phyloP scores from a whole-genome alignment of 2,113 vertebrate species.

The Lutjanus erythropterus region DNA sequence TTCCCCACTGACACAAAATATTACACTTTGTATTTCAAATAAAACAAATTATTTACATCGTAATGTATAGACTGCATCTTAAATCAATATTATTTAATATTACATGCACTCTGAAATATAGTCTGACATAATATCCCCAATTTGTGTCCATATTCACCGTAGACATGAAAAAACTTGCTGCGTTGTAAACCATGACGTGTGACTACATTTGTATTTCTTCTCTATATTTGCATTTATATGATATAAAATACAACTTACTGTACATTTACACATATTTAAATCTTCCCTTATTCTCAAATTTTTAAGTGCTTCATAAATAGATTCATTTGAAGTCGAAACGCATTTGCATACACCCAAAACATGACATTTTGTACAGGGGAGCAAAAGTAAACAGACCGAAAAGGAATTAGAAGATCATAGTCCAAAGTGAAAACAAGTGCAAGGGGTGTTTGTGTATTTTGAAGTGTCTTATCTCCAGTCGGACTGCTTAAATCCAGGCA shows the following conservation, averaged over 20 bases:
- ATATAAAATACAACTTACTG: constrained; percentile 96
- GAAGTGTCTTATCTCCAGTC: constrained; percentile 36
- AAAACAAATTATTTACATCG: constrained; percentile 90
- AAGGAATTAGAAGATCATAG: constrained; percentile 77
- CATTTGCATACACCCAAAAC: constrained; percentile 94
- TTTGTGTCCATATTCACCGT: constrained; percentile 78
- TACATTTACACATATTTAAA: constrained; percentile 95
- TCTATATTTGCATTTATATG: constrained; percentile 85
- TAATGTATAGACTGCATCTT: constrained; percentile 88
- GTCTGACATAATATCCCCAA: constrained; percentile 84
- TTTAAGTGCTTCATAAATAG: constrained; percentile 97
- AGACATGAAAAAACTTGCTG: constrained; percentile 81
- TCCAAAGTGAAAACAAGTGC: constrained; percentile 92
- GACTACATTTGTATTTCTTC: constrained; percentile 81
- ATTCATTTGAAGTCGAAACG: constrained; percentile 90
- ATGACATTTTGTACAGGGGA: constrained; percentile 85
- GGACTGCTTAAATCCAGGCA: constrained; percentile 49
- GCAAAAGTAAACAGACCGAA: constrained; percentile 44
- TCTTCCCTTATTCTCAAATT: constrained; percentile 89
- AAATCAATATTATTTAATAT: constrained; percentile 87
- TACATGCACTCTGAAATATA: constrained; percentile 92
- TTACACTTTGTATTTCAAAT: constrained; percentile 94
- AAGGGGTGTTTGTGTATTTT: constrained; percentile 71
- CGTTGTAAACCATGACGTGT: constrained; percentile 79
- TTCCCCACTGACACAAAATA: constrained; percentile 96